Percentiles rank a stretch among this genome's conserved stretches.
phyloP scores from a whole-genome alignment of 2,113 vertebrate species.

The Ciconia stormi region DNA sequence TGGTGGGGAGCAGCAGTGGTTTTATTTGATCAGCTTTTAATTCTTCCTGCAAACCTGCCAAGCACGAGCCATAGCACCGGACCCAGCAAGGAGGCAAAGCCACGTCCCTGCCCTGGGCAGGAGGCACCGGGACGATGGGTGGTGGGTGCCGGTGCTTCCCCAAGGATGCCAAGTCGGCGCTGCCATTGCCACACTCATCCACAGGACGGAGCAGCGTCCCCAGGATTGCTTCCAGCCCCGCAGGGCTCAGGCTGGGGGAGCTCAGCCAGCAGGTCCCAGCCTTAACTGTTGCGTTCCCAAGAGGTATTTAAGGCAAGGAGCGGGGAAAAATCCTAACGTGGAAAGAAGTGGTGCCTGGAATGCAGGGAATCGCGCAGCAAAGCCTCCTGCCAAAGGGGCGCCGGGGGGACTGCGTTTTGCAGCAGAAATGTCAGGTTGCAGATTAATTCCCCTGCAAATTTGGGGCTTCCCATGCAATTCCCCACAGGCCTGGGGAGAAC shows the following conservation, averaged over 20 bases:
- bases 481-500: neutral
- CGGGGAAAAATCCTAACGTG: rapidly evolving
- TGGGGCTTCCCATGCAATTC: neutral
- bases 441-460: neutral
- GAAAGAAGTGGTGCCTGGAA: neutral
- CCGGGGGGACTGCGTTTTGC: neutral
- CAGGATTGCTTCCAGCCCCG: conserved; percentile 28
- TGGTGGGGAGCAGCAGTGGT: neutral
- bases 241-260: neutral
- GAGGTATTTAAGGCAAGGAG: neutral
- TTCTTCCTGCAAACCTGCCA: neutral
- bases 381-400: neutral
- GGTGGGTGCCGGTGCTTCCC: neutral
- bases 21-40: neutral
- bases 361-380: rapidly evolving
- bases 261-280: neutral
- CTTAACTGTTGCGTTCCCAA: neutral
- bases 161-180: rapidly evolving
- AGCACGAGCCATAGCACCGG: neutral
- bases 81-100: neutral
- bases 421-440: neutral
- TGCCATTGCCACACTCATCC: conserved; percentile 35
- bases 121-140: neutral
- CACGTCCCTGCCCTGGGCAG: rapidly evolving
- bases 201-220: conserved; percentile 67